Conservation (phyloP, 1,140 invertebrate genomes). For the Hyles vespertilio region DNA sequence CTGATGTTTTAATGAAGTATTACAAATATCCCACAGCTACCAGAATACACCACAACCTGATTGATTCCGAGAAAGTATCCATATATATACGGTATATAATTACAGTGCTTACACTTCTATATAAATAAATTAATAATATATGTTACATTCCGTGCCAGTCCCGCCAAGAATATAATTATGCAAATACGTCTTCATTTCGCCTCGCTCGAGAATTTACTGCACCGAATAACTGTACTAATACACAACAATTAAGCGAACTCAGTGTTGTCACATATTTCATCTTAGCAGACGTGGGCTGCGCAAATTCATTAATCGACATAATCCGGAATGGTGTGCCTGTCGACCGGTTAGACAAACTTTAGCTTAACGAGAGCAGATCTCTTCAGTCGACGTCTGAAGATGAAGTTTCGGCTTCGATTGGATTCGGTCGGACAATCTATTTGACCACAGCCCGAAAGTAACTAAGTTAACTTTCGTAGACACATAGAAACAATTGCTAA, state of each 20-base stretch:
- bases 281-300: background rate
- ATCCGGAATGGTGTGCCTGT: background rate
- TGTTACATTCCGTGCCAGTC: background rate
- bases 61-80: no score
- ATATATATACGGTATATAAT: no score
- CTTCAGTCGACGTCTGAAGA: conserved; percentile 3
- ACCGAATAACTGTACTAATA: background rate
- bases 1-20: no score
- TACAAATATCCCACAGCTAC: no score
- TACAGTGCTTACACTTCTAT: no score
- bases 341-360: background rate
- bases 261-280: no score
- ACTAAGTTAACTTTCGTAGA: no score
- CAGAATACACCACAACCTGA: no score
- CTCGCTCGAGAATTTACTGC: background rate
- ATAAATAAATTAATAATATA: background rate
- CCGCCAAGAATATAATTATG: no score
- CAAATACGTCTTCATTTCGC: no score
- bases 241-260: no score
- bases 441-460: background rate
- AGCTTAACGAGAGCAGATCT: conserved; percentile 1
- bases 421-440: conserved; percentile 7
- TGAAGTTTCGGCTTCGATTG: conserved; percentile 13
- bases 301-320: conserved; percentile 1
- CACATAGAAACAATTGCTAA: no score